These are phyloP conservation scores for Drosophila silvestris DNA, from an alignment of 2,888 invertebrate genomes.

Conservation along the genomic window DNA sequence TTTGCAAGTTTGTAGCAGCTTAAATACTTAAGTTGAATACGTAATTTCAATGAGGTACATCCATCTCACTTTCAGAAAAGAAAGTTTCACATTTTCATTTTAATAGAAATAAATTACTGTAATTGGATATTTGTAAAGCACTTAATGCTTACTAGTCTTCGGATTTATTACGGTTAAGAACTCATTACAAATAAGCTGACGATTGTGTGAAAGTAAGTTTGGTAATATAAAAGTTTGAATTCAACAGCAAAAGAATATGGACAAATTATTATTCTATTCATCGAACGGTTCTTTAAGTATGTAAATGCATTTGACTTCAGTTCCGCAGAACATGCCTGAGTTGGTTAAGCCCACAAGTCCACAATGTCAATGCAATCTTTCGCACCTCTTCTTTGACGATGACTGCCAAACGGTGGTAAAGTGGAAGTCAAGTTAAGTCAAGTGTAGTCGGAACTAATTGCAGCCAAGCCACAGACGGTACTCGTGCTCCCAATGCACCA, in stretches of 20 bases:
- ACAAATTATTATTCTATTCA: not conserved
- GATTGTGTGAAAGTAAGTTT: not conserved
- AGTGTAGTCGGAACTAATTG: slow-evolving; percentile 67
- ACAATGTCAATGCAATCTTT: slow-evolving; percentile 30
- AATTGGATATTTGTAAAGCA: not conserved
- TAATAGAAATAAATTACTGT: not conserved
- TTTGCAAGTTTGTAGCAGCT: not conserved
- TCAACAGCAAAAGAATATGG: not conserved
- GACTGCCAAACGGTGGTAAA: slow-evolving; percentile 7
- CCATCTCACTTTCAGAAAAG: not conserved
- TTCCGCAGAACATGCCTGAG: not conserved
- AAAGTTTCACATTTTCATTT: not conserved
- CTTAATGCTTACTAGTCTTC: not conserved
- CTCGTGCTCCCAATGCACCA: slow-evolving; percentile 33
- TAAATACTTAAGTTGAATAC: not conserved
- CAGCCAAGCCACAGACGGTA: slow-evolving; percentile 56
- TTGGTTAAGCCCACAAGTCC: not conserved
- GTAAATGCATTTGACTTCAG: not conserved
- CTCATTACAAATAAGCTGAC: not conserved
- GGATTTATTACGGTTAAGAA: not conserved
- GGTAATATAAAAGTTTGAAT: not conserved
- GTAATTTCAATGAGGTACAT: not conserved
- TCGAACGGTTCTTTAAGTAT: not conserved
- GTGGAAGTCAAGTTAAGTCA: slow-evolving; percentile 49
- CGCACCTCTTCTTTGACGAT: slow-evolving; percentile 34